phyloP scores from a whole-genome alignment of 2,113 vertebrate species.

The Rutilus rutilus region DNA sequence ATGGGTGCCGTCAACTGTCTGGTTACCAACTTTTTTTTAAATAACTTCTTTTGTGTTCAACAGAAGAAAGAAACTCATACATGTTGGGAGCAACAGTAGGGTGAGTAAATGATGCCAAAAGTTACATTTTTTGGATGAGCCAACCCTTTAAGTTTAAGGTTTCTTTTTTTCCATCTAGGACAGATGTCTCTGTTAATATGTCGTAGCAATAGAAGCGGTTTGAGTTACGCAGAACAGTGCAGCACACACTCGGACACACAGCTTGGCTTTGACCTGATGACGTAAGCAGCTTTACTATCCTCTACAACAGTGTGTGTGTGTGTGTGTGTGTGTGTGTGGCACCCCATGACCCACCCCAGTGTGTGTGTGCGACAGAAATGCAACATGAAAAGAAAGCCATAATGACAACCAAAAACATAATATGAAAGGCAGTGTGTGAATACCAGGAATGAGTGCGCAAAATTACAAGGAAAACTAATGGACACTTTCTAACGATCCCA shows the following conservation, averaged over 20 bases:
- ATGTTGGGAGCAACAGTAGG: no score
- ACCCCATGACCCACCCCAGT: not conserved
- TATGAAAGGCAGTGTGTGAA: not conserved
- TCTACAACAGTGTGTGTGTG: conserved; percentile 10
- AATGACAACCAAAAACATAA: conserved; percentile 5
- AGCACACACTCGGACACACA: conserved; percentile 44
- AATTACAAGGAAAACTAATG: conserved; percentile 30
- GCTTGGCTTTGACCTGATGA: conserved; percentile 44
- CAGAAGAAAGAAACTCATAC: no score
- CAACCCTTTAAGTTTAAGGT: no score
- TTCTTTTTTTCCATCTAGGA: no score
- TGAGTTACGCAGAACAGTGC: not conserved
- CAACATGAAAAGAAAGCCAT: not conserved
- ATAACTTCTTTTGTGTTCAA: no score
- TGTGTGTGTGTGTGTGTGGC: conserved; percentile 40
- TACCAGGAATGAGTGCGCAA: conserved; percentile 19
- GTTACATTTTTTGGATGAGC: no score
- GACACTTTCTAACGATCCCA: conserved; percentile 21
- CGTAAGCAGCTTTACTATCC: conserved; percentile 48
- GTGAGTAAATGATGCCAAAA: no score
- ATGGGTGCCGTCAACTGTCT: no score
- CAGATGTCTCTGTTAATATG: not conserved
- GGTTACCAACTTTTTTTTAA: no score
- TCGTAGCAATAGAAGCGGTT: not conserved
- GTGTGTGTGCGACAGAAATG: not conserved